A percentile compares a stretch with the other conserved stretches of the same genome.
phyloP scores from a whole-genome alignment of 2,888 invertebrate genomes.

The Tipula lateralis region DNA sequence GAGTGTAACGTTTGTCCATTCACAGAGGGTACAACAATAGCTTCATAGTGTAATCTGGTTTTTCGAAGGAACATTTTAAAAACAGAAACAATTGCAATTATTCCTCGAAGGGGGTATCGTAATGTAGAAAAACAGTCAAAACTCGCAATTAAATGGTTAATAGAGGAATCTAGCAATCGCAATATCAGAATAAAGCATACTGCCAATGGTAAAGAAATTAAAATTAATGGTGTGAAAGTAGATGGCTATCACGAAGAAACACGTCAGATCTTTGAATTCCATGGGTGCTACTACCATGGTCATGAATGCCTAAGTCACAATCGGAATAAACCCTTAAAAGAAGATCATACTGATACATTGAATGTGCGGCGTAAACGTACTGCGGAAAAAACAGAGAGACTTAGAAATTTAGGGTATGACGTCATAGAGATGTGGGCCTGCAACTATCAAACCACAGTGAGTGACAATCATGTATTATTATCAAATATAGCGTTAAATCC shows the following conservation, averaged over 20 bases:
- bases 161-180: neutral
- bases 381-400: neutral
- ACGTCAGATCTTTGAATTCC: neutral
- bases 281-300: neutral
- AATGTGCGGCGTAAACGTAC: no score
- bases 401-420: neutral
- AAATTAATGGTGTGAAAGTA: neutral
- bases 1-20: no score
- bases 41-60: no score
- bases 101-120: no score
- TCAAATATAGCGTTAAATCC: no score
- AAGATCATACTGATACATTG: no score
- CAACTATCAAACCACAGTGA: neutral
- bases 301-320: no score
- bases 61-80: no score
- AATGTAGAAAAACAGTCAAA: neutral
- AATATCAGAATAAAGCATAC: neutral
- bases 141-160: neutral
- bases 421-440: neutral
- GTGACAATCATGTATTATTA: no score
- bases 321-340: no score
- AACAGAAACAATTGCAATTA: no score
- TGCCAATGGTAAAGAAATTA: neutral
- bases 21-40: no score
- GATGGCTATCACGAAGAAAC: neutral